Percentiles rank a stretch among this genome's conserved stretches.
Evolutionary conservation across 2,797 vertebrate species (phyloP).

Genomic region (Aplochiton taeniatus): DNA sequence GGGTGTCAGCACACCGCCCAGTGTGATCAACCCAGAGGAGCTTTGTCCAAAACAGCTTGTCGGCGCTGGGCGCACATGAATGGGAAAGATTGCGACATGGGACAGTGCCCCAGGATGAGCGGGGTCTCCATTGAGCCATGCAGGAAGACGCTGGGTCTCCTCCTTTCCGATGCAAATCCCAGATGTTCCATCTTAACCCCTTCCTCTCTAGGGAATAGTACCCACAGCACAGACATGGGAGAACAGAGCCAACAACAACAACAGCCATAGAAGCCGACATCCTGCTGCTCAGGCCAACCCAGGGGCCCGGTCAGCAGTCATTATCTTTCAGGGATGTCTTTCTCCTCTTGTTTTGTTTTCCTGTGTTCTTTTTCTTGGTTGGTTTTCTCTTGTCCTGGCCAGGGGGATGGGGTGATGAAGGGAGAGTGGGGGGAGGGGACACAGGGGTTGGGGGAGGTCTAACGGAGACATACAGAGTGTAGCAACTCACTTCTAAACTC

Average conservation of each 20-base stretch:
- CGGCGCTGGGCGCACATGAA: conserved; percentile 39
- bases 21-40: conserved; percentile 28
- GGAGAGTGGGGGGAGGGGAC: conserved; percentile 53
- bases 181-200: conserved; percentile 68
- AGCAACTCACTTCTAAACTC: conserved; percentile 75
- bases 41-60: conserved; percentile 28
- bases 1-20: conserved; percentile 20
- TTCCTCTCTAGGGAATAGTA: conserved; percentile 55
- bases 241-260: conserved; percentile 56
- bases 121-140: conserved; percentile 19
- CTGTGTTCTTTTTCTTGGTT: conserved; percentile 73
- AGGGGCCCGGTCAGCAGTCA: conserved; percentile 57
- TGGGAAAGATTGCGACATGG: conserved; percentile 36
- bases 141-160: conserved; percentile 23
- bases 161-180: conserved; percentile 71
- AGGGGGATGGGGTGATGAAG: conserved; percentile 43
- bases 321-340: conserved; percentile 75
- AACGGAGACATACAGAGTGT: conserved; percentile 37
- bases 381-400: conserved; percentile 62
- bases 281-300: conserved; percentile 68
- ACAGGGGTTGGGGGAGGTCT: conserved; percentile 55
- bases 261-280: conserved; percentile 64
- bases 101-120: conserved; percentile 2
- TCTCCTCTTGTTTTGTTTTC: conserved; percentile 63
- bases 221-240: conserved; percentile 40